Conservation (phyloP, 2,797 vertebrate genomes). For the Catamblyrhynchus diadema region DNA sequence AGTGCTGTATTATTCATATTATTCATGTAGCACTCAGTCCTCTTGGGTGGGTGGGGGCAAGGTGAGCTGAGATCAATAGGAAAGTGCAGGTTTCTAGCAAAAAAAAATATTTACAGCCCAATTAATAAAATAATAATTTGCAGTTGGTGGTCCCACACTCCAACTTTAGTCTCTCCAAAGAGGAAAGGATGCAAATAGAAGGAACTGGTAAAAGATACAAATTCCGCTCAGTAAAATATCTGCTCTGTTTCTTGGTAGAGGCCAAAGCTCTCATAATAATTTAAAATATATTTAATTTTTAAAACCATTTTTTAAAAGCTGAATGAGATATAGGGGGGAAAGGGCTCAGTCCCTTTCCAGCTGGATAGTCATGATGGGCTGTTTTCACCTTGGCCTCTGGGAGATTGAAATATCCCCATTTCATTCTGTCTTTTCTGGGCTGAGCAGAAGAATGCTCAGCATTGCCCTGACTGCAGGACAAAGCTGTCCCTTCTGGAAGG, state of each 20-base stretch:
- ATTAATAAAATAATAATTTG: not conserved
- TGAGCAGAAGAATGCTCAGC: not conserved
- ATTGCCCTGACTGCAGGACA: not conserved
- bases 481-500: not conserved
- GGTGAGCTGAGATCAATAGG: not conserved
- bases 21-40: slow-evolving; percentile 48
- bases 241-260: not conserved
- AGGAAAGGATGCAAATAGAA: not conserved
- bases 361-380: not conserved
- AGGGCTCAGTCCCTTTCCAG: not conserved
- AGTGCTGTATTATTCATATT: slow-evolving; percentile 63
- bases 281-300: not conserved
- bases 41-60: not conserved
- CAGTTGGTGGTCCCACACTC: not conserved
- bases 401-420: not conserved
- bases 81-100: not conserved
- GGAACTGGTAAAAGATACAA: not conserved
- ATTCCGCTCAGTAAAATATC: not conserved
- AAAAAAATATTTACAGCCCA: not conserved
- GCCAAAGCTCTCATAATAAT: not conserved
- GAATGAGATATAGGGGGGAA: fast-evolving
- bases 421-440: not conserved
- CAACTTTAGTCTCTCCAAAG: not conserved
- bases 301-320: not conserved
- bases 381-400: not conserved